Conservation (phyloP, 2,113 vertebrate genomes). For the Peucedramus taeniatus region DNA sequence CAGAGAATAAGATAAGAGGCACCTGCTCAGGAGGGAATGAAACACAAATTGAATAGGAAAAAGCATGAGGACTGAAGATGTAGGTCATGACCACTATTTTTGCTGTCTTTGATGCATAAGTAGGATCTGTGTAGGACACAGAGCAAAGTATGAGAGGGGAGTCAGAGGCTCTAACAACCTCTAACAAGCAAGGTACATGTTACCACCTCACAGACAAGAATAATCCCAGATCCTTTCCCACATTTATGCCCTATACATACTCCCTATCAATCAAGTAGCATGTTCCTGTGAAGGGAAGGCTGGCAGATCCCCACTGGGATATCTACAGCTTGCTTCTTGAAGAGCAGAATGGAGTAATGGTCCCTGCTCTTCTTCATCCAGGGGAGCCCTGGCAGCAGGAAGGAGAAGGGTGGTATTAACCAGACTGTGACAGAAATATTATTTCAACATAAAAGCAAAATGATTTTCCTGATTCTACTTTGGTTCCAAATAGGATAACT, state of each 20-base stretch:
- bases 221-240: not conserved
- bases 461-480: not conserved
- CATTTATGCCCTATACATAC: not conserved
- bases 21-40: not conserved
- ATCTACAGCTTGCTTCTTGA: not conserved
- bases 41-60: accelerated
- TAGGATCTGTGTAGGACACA: not conserved
- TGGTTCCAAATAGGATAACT: not conserved
- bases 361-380: not conserved
- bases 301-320: not conserved
- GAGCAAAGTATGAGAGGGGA: not conserved
- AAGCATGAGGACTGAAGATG: not conserved
- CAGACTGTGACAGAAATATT: not conserved
- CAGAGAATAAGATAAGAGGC: not conserved
- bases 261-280: not conserved
- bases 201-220: not conserved
- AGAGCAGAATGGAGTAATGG: not conserved
- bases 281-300: not conserved
- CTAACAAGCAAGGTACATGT: not conserved
- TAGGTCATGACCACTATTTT: not conserved
- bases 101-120: not conserved
- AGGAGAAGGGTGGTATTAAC: not conserved
- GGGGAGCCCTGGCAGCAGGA: not conserved
- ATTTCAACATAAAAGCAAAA: not conserved
- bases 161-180: not conserved